phyloP scores from a whole-genome alignment of 1,140 invertebrate genomes.

The Lepidostoma basale region DNA sequence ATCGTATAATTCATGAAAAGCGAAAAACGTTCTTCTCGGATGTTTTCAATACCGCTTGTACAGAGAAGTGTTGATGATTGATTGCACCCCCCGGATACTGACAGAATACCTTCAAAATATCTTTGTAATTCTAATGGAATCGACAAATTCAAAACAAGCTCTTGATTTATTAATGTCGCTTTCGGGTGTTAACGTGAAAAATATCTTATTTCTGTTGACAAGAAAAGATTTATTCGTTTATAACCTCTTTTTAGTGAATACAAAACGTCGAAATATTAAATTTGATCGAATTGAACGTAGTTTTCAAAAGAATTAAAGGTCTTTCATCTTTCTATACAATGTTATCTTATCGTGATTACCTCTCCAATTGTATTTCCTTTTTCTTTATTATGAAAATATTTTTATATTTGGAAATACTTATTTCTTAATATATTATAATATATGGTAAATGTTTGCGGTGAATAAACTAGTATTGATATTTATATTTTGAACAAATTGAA shows the following conservation, averaged over 20 bases:
- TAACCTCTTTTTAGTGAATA: not conserved
- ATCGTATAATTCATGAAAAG: not conserved
- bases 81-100: not conserved
- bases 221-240: not conserved
- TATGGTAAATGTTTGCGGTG: too few species aligned
- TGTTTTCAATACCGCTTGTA: not conserved
- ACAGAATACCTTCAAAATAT: conserved; percentile 10
- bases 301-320: too few species aligned
- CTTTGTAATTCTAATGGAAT: conserved; percentile 14
- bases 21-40: not conserved
- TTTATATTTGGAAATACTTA: too few species aligned
- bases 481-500: too few species aligned
- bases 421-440: too few species aligned
- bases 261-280: not conserved
- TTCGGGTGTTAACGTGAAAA: not conserved
- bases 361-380: too few species aligned
- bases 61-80: conserved; percentile 3
- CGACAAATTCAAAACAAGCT: conserved; percentile 12
- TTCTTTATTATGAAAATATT: too few species aligned
- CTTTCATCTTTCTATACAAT: too few species aligned
- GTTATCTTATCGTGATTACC: too few species aligned
- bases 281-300: not conserved
- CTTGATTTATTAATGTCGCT: conserved; percentile 6
- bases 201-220: not conserved
- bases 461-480: too few species aligned